These are phyloP conservation scores for Dendrolimus punctatus DNA, from an alignment of 1,140 invertebrate genomes.

Conservation along the genomic window DNA sequence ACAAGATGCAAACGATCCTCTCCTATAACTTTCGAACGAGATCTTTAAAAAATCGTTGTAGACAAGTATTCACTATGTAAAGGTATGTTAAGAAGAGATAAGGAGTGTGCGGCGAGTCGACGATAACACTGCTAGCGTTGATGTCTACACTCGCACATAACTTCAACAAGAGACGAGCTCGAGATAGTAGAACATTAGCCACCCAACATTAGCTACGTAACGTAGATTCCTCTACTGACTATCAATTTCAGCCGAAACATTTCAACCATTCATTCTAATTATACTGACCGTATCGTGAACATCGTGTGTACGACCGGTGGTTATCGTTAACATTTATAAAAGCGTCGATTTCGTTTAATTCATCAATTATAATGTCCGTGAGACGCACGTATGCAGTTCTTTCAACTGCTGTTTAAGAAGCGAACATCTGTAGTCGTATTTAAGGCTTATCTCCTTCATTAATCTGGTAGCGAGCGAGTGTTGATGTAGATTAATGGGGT, in stretches of 20 bases:
- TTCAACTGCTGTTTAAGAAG: conserved; percentile 35
- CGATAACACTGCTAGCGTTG: background rate
- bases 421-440: conserved; percentile 60
- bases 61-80: conserved; percentile 36
- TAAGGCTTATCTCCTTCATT: conserved; percentile 63
- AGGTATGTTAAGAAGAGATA: conserved; percentile 12
- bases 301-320: conserved; percentile 20
- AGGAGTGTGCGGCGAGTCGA: conserved; percentile 3
- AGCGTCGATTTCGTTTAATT: conserved; percentile 47
- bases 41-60: conserved; percentile 36
- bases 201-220: conserved; percentile 28
- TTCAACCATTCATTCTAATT: conserved; percentile 53
- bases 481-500: conserved; percentile 67
- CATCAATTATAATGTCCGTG: conserved; percentile 49
- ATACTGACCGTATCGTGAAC: conserved; percentile 30
- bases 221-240: conserved; percentile 21
- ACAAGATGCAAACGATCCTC: conserved; percentile 13
- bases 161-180: conserved; percentile 10
- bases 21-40: conserved; percentile 8
- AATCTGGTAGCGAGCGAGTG: conserved; percentile 57
- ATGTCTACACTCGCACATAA: background rate
- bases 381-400: conserved; percentile 26
- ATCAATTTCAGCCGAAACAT: conserved; percentile 35
- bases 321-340: conserved; percentile 55
- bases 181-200: conserved; percentile 20